Base-by-base conservation (phyloP, 2,888 invertebrate genomes). In the Drosophila koepferae region DNA sequence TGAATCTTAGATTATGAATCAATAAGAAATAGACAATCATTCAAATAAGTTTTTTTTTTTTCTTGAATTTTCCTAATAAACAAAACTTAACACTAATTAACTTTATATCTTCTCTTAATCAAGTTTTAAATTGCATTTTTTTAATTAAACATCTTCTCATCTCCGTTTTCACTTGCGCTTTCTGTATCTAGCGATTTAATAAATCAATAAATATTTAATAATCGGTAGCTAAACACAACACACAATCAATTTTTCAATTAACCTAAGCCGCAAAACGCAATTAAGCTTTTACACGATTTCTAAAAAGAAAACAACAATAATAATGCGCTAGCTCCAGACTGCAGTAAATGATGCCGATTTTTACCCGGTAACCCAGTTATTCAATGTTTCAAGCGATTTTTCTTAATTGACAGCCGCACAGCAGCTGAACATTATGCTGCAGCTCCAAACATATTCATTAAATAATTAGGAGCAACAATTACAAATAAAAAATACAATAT, bases 211-310 rank as follows among this genome's bases (percentile, higher is more conserved):
- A 67, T 68, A 51, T 23, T 65, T 43, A 65, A 65, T 72, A 55
- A 74, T 65, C 63, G 23, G 43, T 20, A 60, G 68, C 49, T 43
- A 67, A 68, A 48, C 46, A 75, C 69, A 63, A 54, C 63, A 43
- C 28, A 49, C 44, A 64, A 23, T 38, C 56, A 70, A 69, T 67
- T 81, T 63, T 72, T 79, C 88, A 85, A 82, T 82, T 86, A 85
- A 82, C 67, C 65, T 36, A n/a, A 71, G 63, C 72, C 67, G 60
- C 74, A 73, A 70, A 69, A 75, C 67, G 88, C 86, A 88, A 88
- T 82, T 82, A 88, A 85, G 49, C 72, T 85, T 85, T 82, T 73
- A 88, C 82, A 82, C 82, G 82, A 82, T 82, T 82, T 82, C 89
- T 88, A 85, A 82, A 85, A 85, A 82, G 75, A 82, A 82, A 82